Percentiles rank a stretch among this genome's conserved stretches.
Evolutionary conservation across 2,888 invertebrate species (phyloP).

Genomic region (Entomobrya multifasciata): DNA sequence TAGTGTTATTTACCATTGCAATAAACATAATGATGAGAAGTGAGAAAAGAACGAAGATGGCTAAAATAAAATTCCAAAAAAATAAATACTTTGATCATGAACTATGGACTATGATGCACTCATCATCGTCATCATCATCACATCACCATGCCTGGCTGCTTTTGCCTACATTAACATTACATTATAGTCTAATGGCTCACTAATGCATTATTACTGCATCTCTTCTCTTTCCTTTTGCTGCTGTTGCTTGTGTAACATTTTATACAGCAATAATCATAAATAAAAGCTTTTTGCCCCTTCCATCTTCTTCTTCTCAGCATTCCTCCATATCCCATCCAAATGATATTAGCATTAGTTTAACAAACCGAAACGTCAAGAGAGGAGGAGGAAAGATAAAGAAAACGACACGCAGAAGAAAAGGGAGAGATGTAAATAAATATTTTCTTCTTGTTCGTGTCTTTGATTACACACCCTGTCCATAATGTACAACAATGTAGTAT

Average conservation of each 20-base stretch:
- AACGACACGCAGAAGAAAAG: conserved; percentile 17
- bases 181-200: conserved; percentile 63
- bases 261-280: conserved; percentile 38
- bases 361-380: conserved; percentile 60
- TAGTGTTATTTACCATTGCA: conserved; percentile 4
- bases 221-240: conserved; percentile 1
- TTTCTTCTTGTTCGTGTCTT: conserved; percentile 69
- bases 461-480: conserved; percentile 63
- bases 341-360: conserved; percentile 62
- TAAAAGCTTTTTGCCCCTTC: conserved; percentile 49
- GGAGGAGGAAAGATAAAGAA: conserved; percentile 40
- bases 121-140: background rate
- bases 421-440: conserved; percentile 52
- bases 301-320: conserved; percentile 21
- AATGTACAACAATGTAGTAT: conserved; percentile 37
- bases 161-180: conserved; percentile 43
- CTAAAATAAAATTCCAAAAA: conserved; percentile 52
- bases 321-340: conserved; percentile 33
- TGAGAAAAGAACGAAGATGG: too few species aligned
- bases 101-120: conserved; percentile 1
- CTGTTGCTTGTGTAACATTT: conserved; percentile 12
- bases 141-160: conserved; percentile 21
- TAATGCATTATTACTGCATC: conserved; percentile 46
- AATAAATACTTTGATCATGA: conserved; percentile 59
- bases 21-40: conserved; percentile 18